phyloP scores from a whole-genome alignment of 2,888 invertebrate species.

The Nemapogon koenigi region DNA sequence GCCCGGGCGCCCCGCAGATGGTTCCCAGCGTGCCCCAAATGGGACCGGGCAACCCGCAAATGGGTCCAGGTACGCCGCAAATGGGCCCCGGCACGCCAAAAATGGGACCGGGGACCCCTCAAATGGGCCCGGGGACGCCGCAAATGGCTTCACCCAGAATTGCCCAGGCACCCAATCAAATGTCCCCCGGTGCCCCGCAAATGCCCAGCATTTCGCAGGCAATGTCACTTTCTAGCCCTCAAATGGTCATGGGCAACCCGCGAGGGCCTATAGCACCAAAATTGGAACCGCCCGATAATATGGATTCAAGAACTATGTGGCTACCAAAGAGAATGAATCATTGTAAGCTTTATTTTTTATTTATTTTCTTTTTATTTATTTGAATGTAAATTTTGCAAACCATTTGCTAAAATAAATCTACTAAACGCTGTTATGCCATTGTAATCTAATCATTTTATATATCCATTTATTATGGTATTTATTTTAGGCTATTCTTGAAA shows the following conservation, averaged over 20 bases:
- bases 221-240: conserved; percentile 44
- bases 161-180: conserved; percentile 47
- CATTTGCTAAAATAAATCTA: no score
- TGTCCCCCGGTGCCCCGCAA: conserved; percentile 53
- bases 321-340: conserved; percentile 70
- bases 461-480: no score
- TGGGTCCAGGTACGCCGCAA: conserved; percentile 24
- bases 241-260: conserved; percentile 45
- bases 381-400: no score
- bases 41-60: conserved; percentile 9
- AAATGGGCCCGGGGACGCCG: conserved; percentile 35
- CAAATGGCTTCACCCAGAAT: conserved; percentile 52
- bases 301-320: conserved; percentile 69
- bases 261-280: conserved; percentile 58
- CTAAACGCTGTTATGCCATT: no score
- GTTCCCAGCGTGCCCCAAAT: conserved; percentile 18
- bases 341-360: conserved; percentile 64
- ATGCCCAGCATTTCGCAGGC: conserved; percentile 48
- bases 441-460: no score
- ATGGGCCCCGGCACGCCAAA: conserved; percentile 32
- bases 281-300: conserved; percentile 65
- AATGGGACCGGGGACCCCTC: conserved; percentile 34
- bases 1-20: conserved; percentile 27
- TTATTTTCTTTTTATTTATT: conserved; percentile 19
- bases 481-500: no score